Base-by-base conservation (phyloP, 2,888 invertebrate species). In the Alsophila aescularia region DNA sequence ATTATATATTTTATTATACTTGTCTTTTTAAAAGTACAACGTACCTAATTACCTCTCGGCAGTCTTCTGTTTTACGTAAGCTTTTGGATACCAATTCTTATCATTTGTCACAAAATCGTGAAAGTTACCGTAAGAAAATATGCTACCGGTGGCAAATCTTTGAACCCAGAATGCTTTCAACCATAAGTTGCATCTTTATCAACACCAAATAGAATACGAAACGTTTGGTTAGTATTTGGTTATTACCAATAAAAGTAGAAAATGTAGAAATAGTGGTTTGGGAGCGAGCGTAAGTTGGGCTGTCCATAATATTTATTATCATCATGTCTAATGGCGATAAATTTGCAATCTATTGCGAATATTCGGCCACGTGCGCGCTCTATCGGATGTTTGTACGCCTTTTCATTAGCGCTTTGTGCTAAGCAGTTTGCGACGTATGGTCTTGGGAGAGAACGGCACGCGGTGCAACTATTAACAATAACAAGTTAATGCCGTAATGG, bases 391-490 rank as follows among this genome's bases (percentile, higher is more conserved):
- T 67, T 65, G 67, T 68, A 67, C 65, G 72, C 67, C 67, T 71
- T 73, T 73, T 75, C 77, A 79, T 78, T 80, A 77, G 70, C 66
- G 60, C 62, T 64, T 64, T 67, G 66, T 60, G 64, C n/a, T n/a
- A 60, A 61, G 52, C 52, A 47, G n/a, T 39, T 43, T 24, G 21
- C 16, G 32, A 32, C 16, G 48, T 35, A 21, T 41, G 42, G 45
- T 56, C 7, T 32, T 14, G 14, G 14, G 37, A 48, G 42, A 10
- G 29, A 29, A 29, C 10, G 5, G 2, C 1, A 29, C 29, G 29
- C 29, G 29, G n/a, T 21, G 21, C 6, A 21, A 10, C 1, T 24
- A 24, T 24, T 5, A 24, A 10, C 29, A 29, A 8, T 29, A 29
- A 10, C 4, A 5, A 21, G 21, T 2, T 29, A 7, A 24, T 2